Evolutionary conservation across 2,888 invertebrate genomes (phyloP), one percentile per base, ranked within the genome.

Genomic region (Noctua fimbriata): DNA sequence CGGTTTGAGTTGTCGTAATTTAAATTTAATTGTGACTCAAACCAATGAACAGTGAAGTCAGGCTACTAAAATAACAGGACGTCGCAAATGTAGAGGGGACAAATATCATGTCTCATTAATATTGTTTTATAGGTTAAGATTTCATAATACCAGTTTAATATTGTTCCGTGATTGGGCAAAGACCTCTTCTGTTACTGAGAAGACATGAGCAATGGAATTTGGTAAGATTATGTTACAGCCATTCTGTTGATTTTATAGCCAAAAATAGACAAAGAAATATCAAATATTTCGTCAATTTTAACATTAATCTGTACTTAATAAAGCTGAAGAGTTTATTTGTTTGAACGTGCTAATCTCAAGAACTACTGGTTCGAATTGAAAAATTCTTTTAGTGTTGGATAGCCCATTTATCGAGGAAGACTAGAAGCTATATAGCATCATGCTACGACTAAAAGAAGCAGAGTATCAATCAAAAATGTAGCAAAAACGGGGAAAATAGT

Each of bases 11-110:
- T 76, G 86, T 65, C 58, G 41, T 65, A 36, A 52, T 58, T 76
- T 36, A 36, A n/a, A 72, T 76, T 83, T 52, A 12, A 66, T 69
- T 87, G 36, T 77, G 72, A 66, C 36, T 87, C 36, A 87, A 75
- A 70, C 36, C 32, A 28, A 66, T 5, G 24, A 32, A 16, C 21
- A 82, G 28, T 72, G n/a, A 66, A 60, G 66, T 82, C 65, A 55
- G 18, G n/a, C 28, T n/a, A 83, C 32, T 66, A 70, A 83, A 87
- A 73, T 72, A 83, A 60, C 24, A 49, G 16, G 6, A 67, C 14
- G 55, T 75, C 32, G 52, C 81, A 69, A 73, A 70, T 44, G 44
- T 67, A 16, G 0, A n/a, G n/a, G n/a, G 1, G 18, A 44, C 44
- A 66, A 55, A 66, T 36, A 21, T 60, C 67, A 74, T 28, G 36